phyloP scores from a whole-genome alignment of 1,140 invertebrate species.

The Vanessa atalanta region DNA sequence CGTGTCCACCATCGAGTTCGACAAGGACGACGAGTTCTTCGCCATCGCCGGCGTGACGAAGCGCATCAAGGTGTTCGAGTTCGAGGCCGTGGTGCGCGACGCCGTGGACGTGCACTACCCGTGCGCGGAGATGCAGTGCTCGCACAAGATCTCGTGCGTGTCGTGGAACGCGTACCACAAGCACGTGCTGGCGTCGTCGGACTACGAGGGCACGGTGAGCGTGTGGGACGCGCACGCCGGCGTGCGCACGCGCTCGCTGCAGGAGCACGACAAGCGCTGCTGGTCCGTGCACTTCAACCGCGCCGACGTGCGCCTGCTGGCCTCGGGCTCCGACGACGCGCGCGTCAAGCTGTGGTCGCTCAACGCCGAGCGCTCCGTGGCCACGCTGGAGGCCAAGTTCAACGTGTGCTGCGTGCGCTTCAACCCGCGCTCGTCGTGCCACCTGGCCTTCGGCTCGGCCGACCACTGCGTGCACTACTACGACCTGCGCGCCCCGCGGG shows the following conservation, averaged over 20 bases:
- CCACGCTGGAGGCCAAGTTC: slow-evolving; percentile 76
- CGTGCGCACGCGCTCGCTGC: slow-evolving; percentile 86
- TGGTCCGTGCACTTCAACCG: slow-evolving; percentile 99
- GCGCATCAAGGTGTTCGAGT: slow-evolving; percentile 97
- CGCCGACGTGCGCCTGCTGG: slow-evolving; percentile 94
- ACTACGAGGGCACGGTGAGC: slow-evolving; percentile 96
- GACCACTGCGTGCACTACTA: slow-evolving; percentile 99
- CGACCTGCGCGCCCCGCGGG: slow-evolving; percentile 93
- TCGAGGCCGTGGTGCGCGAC: slow-evolving; percentile 91
- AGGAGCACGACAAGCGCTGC: slow-evolving; percentile 97
- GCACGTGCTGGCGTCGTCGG: slow-evolving; percentile 93
- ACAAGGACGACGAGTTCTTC: slow-evolving; percentile 97
- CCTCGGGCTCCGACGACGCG: slow-evolving; percentile 97
- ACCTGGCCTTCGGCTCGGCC: slow-evolving; percentile 96
- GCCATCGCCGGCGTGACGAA: slow-evolving; percentile 98
- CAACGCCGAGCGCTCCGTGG: slow-evolving; percentile 92
- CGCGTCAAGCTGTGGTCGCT: slow-evolving; percentile 97
- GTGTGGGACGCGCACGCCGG: slow-evolving; percentile 95
- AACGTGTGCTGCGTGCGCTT: slow-evolving; percentile 98
- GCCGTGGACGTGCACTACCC: slow-evolving; percentile 96
- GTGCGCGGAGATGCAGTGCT: slow-evolving; percentile 94
- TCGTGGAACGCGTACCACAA: slow-evolving; percentile 98
- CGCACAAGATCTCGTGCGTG: slow-evolving; percentile 97
- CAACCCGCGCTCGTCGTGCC: slow-evolving; percentile 92
- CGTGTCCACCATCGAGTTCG: slow-evolving; percentile 98